Percentiles rank a stretch among this genome's conserved stretches.
Conservation (phyloP, 1,140 invertebrate species). For the Trypoxylus dichotomus region DNA sequence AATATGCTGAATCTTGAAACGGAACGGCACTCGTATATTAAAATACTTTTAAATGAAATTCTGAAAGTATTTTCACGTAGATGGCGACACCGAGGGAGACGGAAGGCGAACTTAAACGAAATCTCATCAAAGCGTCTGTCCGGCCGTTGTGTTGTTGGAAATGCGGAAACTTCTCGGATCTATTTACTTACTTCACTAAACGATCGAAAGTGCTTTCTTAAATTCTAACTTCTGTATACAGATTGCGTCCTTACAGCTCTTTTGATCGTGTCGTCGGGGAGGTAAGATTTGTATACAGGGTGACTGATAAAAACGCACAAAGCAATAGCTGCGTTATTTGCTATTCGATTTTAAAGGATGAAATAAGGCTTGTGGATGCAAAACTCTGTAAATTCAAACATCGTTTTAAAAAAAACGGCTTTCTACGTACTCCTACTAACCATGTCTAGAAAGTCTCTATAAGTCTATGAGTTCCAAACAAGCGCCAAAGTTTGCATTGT, state of each 20-base stretch:
- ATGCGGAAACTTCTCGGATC: not conserved
- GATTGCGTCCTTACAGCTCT: not conserved
- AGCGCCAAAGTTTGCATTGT: too few relatives aligned
- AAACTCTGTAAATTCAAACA: too few relatives aligned
- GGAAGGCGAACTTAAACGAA: not conserved
- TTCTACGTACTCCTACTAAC: too few relatives aligned
- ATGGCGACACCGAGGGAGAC: not conserved
- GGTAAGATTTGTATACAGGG: not conserved
- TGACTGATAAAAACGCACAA: too few relatives aligned
- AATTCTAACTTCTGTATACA: not conserved
- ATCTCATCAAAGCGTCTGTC: slow-evolving; percentile 13
- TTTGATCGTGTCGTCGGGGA: not conserved
- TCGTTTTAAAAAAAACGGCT: too few relatives aligned
- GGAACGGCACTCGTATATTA: not conserved
- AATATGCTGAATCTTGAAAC: too few relatives aligned
- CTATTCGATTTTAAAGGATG: too few relatives aligned
- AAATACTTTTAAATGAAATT: not conserved
- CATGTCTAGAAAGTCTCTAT: too few relatives aligned
- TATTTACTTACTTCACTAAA: not conserved
- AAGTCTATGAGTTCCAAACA: too few relatives aligned
- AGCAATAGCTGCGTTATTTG: too few relatives aligned
- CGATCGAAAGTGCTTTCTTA: not conserved
- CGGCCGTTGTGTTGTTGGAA: not conserved
- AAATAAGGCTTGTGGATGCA: too few relatives aligned
- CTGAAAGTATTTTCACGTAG: not conserved